Conservation (phyloP, 1,140 invertebrate species). For the Oryctes rhinoceros region DNA sequence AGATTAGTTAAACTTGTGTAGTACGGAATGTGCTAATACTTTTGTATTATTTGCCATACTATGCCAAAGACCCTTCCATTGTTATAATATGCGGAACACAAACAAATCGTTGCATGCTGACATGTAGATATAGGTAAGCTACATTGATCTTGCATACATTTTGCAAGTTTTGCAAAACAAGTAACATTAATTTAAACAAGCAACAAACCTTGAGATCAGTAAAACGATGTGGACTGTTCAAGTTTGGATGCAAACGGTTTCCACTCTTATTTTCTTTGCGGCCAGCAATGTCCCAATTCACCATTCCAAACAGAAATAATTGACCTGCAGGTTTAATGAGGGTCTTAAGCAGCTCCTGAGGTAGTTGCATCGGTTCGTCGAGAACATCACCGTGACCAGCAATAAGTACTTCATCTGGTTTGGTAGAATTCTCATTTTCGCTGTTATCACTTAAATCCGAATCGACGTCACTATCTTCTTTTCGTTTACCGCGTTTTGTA, state of each 20-base stretch:
- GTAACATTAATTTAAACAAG: constrained; percentile 69
- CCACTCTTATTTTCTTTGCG: constrained; percentile 65
- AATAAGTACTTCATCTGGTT: constrained; percentile 64
- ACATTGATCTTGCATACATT: not conserved
- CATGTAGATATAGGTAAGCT: not conserved
- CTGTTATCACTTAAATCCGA: constrained; percentile 63
- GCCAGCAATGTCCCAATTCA: constrained; percentile 72
- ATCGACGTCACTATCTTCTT: constrained; percentile 64
- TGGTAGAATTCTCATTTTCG: constrained; percentile 59
- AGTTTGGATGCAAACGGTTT: constrained; percentile 69
- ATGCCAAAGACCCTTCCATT: too few species aligned
- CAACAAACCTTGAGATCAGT: constrained; percentile 66
- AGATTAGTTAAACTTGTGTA: too few species aligned
- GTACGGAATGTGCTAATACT: too few species aligned
- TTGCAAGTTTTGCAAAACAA: not conserved
- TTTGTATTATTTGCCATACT: too few species aligned
- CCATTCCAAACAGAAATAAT: constrained; percentile 68
- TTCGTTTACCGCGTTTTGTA: constrained; percentile 62
- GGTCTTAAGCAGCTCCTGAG: constrained; percentile 69
- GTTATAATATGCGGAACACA: not conserved
- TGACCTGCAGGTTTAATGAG: constrained; percentile 69
- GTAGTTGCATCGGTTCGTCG: constrained; percentile 63
- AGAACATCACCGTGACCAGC: constrained; percentile 61
- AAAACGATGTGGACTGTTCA: constrained; percentile 72
- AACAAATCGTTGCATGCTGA: not conserved